Evolutionary conservation across 2,113 vertebrate genomes (phyloP), one percentile per base, ranked within the genome.

Genomic region (Caloenas nicobarica): DNA sequence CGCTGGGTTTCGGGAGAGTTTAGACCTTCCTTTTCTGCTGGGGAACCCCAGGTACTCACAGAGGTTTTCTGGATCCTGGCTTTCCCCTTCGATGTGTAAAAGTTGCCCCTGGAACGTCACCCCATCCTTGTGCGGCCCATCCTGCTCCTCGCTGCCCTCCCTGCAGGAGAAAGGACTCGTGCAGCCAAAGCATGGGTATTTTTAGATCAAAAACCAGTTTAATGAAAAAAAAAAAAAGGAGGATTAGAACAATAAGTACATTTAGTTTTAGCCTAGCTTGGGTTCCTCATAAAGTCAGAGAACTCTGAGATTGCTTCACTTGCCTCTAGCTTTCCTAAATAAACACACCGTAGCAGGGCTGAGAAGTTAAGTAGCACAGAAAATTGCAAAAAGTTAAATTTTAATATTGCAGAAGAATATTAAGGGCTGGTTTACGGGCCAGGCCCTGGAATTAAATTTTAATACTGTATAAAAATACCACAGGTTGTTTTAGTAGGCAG

Each of bases 221-320:
- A 31, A 80, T 80, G 18, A 56, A 15, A 31, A 5, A 40, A 70
- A 24, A 36, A 26, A 89, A 31, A 3, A 71, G 81, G 77, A 72
- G 70, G 74, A 65, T 95, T 91, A 92, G 78, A 92, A 91, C 87
- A 95, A 94, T 70, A 16, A 44, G 50, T 26, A 29, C 71, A 56
- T 96, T 95, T 95, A 85, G 80, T 60, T 93, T 94, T 78, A 89
- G 46, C 71, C 34, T 79, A 57, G 66, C 48, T 79, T 74, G 69
- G 79, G 31, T 38, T 61, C 69, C 46, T 38, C 78, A 23, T 73
- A 50, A 82, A 95, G 87, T 68, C 58, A 81, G 33, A 22, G 42
- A 42, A 31, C 82, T 83, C 56, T 64, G 92, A 50, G 68, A 33
- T 71, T 26, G n/a, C 89, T 71, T 81, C 42, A 11, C 17, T 93